A percentile compares a stretch with the other conserved stretches of the same genome.
Conservation (phyloP, 2,888 invertebrate genomes). For the Drosophila niveifrons region DNA sequence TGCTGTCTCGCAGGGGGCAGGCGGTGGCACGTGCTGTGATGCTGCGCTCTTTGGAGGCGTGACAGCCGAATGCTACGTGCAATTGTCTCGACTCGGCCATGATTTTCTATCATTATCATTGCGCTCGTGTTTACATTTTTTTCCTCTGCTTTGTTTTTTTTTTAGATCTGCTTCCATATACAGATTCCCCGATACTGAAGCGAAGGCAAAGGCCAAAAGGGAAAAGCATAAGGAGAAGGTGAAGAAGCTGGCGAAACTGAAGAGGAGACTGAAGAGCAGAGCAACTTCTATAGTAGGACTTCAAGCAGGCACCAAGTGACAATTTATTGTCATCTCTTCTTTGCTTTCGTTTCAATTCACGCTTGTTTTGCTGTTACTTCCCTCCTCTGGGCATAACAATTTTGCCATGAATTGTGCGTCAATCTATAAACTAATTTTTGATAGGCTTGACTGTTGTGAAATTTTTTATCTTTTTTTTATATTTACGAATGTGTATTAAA, state of each 20-base stretch:
- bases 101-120: constrained; percentile 80
- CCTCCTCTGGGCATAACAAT: not conserved
- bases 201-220: not conserved
- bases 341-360: constrained; percentile 54
- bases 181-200: constrained; percentile 29
- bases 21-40: constrained; percentile 19
- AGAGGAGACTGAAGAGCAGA: constrained; percentile 4
- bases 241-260: not conserved
- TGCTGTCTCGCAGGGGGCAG: not conserved
- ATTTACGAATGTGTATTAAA: too few species aligned
- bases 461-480: not conserved
- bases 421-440: not conserved
- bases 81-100: constrained; percentile 68
- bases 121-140: constrained; percentile 77
- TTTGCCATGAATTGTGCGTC: not conserved
- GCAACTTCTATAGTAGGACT: constrained; percentile 4
- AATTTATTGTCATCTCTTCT: constrained; percentile 79
- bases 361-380: constrained; percentile 45
- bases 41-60: constrained; percentile 33
- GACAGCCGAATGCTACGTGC: constrained; percentile 67
- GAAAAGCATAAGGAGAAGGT: not conserved
- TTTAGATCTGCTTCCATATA: constrained; percentile 56
- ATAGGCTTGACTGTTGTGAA: not conserved
- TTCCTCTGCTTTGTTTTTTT: constrained; percentile 54
- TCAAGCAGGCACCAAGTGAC: constrained; percentile 59